A percentile compares a stretch with the other conserved stretches of the same genome.
Conservation (phyloP, 2,797 vertebrate genomes). For the Balearica regulorum region DNA sequence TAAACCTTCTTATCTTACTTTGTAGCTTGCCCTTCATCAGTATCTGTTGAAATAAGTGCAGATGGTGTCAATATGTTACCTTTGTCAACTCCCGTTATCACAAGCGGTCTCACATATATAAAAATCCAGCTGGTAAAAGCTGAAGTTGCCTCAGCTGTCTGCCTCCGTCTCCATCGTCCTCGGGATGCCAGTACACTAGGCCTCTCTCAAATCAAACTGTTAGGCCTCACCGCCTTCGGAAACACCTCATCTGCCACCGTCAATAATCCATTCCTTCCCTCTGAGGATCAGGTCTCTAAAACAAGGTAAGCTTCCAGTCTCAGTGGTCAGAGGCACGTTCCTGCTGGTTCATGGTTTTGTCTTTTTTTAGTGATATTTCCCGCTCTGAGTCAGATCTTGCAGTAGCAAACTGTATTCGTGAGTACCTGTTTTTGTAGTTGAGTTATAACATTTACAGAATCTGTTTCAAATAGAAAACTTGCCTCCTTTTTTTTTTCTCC, state of each 20-base stretch:
- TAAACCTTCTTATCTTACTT: conserved; percentile 35
- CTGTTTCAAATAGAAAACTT: neutral
- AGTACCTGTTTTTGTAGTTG: neutral
- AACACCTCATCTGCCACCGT: conserved; percentile 97
- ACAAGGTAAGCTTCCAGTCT: conserved; percentile 82
- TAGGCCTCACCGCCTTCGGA: conserved; percentile 95
- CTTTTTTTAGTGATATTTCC: neutral
- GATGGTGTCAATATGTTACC: conserved; percentile 98
- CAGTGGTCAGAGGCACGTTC: neutral
- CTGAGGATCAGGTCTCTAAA: conserved; percentile 99
- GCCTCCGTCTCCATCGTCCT: conserved; percentile 92
- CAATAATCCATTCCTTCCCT: conserved; percentile 97
- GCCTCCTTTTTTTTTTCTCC: too few species aligned
- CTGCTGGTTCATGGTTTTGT: neutral
- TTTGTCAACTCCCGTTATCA: conserved; percentile 93
- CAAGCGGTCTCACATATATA: conserved; percentile 96
- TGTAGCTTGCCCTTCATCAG: conserved; percentile 94
- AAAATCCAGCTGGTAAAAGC: conserved; percentile 98
- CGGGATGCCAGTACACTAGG: conserved; percentile 95
- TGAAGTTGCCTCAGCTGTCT: conserved; percentile 96
- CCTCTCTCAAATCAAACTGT: conserved; percentile 95
- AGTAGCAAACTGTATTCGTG: neutral
- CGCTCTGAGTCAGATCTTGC: neutral
- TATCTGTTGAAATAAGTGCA: conserved; percentile 98
- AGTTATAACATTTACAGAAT: neutral